Evolutionary conservation across 2,113 vertebrate genomes (phyloP).

Genomic region (Tachuris rubrigastra): DNA sequence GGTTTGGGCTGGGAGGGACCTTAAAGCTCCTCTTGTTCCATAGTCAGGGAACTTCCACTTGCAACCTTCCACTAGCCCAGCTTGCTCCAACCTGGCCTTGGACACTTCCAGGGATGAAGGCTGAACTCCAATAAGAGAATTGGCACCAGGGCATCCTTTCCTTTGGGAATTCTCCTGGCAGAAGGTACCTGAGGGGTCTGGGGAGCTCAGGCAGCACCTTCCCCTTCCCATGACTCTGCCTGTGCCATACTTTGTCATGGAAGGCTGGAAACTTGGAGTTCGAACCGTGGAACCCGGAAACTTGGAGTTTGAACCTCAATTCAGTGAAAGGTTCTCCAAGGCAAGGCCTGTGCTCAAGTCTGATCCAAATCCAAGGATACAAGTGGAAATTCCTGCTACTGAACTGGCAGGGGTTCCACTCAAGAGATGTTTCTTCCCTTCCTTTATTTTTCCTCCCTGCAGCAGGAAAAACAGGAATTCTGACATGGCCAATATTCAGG

Average conservation of each 20-base stretch:
- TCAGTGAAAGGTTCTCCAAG: too few relatives aligned
- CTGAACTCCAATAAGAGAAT: too few relatives aligned
- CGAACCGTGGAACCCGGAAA: too few relatives aligned
- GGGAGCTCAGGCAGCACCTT: not conserved
- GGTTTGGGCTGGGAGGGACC: not conserved
- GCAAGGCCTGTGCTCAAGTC: not conserved
- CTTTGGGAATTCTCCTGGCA: not conserved
- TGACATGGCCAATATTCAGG: not conserved
- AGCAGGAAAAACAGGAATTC: not conserved
- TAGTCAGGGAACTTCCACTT: not conserved
- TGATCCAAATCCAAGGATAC: not conserved
- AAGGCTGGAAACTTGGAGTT: not conserved
- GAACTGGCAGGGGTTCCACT: not conserved
- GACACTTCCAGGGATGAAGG: too few relatives aligned
- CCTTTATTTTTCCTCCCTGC: not conserved
- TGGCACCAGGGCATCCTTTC: too few relatives aligned
- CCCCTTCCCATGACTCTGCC: too few relatives aligned
- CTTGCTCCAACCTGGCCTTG: not conserved
- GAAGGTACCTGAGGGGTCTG: not conserved
- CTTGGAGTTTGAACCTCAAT: not conserved
- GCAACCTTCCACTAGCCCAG: not conserved
- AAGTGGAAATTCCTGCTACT: not conserved
- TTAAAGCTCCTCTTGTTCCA: not conserved
- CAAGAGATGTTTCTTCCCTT: not conserved
- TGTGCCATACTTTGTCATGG: too few relatives aligned